Conservation (phyloP, 2,113 vertebrate species). For the Callionymus lyra region DNA sequence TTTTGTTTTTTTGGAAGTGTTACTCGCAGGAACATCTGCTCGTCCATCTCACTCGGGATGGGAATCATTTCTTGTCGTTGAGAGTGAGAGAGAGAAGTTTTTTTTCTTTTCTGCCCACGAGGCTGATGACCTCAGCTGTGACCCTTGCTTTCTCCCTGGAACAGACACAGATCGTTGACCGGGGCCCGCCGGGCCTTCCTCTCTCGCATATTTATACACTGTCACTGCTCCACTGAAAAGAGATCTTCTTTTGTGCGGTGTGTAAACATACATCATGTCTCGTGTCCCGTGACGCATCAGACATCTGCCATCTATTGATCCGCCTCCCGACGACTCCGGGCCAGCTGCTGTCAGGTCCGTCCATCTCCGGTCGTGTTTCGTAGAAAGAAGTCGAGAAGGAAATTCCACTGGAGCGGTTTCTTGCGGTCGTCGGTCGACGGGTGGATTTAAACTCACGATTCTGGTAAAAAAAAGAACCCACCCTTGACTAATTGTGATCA, state of each 20-base stretch:
- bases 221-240: slow-evolving; percentile 4
- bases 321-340: background rate
- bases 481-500: no score
- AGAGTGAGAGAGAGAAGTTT: no score
- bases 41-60: no score
- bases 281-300: background rate
- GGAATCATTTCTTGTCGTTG: no score
- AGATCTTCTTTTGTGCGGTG: background rate
- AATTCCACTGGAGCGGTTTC: slow-evolving; percentile 53
- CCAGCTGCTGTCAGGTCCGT: slow-evolving; percentile 2
- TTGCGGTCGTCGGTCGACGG: no score
- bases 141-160: slow-evolving; percentile 19
- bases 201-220: background rate
- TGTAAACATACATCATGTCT: slow-evolving; percentile 1
- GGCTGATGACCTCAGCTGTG: slow-evolving; percentile 41
- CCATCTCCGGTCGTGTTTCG: slow-evolving; percentile 4
- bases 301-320: slow-evolving; percentile 3
- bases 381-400: slow-evolving; percentile 41
- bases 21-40: no score
- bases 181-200: slow-evolving; percentile 10
- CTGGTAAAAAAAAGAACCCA: background rate
- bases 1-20: no score
- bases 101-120: slow-evolving; percentile 17
- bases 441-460: slow-evolving; percentile 51
- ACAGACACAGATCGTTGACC: slow-evolving; percentile 31